Conservation (phyloP, 2,113 vertebrate genomes). For the human region DNA sequence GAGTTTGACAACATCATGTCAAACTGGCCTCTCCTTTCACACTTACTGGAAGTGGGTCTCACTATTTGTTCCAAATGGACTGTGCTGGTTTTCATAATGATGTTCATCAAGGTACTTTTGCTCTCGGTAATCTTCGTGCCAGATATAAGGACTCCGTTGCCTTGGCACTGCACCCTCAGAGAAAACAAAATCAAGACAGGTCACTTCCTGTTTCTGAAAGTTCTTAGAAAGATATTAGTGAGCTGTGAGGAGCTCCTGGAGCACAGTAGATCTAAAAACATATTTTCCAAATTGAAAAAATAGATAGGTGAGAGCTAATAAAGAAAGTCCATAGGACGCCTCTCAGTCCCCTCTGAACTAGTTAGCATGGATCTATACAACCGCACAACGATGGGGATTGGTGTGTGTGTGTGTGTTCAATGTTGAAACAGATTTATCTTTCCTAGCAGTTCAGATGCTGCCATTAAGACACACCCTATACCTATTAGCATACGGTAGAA, state of each 20-base stretch:
- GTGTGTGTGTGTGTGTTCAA: not conserved
- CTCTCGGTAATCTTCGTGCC: slow-evolving; percentile 48
- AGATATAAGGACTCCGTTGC: slow-evolving; percentile 57
- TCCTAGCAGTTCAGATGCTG: not conserved
- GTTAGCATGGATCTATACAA: not conserved
- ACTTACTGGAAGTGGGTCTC: slow-evolving; percentile 73
- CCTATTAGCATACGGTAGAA: not conserved
- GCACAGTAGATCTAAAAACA: not conserved
- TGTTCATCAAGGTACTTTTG: slow-evolving; percentile 75
- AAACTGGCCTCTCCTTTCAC: not conserved
- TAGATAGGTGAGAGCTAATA: not conserved
- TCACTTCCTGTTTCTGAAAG: slow-evolving; percentile 4
- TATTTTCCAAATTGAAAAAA: not conserved
- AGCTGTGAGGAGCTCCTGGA: not conserved
- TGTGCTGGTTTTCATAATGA: slow-evolving; percentile 45
- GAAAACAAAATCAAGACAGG: slow-evolving; percentile 54
- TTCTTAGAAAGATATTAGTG: not conserved
- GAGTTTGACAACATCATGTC: not conserved
- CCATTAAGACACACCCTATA: not conserved
- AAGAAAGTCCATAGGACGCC: not conserved
- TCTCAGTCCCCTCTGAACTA: not conserved
- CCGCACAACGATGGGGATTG: accelerated
- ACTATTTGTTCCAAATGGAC: not conserved
- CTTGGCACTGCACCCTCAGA: slow-evolving; percentile 78
- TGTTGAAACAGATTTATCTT: not conserved